phyloP scores from a whole-genome alignment of 2,113 vertebrate genomes.

The Galbula dea region DNA sequence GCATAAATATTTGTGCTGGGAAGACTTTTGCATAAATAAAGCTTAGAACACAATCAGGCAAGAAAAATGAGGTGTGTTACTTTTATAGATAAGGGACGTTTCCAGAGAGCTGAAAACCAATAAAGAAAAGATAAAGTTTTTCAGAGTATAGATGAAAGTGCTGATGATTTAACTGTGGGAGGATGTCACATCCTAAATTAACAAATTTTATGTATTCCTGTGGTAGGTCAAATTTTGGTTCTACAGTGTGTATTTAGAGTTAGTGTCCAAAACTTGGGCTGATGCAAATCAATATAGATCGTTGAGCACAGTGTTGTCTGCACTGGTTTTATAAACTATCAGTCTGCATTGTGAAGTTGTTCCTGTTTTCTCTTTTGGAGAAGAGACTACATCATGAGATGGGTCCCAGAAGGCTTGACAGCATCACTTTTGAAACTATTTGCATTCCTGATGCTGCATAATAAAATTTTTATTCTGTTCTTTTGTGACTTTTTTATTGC shows the following conservation, averaged over 20 bases:
- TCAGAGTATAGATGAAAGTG: neutral
- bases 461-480: conserved; percentile 65
- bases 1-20: conserved; percentile 12
- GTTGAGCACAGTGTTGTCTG: neutral
- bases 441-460: conserved; percentile 56
- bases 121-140: neutral
- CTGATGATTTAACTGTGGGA: neutral
- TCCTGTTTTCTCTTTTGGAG: neutral
- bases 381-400: neutral
- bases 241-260: neutral
- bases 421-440: conserved; percentile 59
- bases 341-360: neutral
- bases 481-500: conserved; percentile 66
- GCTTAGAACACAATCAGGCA: neutral
- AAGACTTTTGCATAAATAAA: neutral
- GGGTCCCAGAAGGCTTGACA: neutral
- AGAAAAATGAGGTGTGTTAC: neutral
- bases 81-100: neutral
- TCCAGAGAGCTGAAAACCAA: neutral
- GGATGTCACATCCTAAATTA: neutral
- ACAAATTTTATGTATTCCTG: neutral
- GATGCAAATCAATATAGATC: neutral
- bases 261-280: neutral
- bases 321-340: neutral
- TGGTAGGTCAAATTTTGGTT: neutral